Conservation (phyloP, 2,113 vertebrate genomes). For the Sorex fumeus region DNA sequence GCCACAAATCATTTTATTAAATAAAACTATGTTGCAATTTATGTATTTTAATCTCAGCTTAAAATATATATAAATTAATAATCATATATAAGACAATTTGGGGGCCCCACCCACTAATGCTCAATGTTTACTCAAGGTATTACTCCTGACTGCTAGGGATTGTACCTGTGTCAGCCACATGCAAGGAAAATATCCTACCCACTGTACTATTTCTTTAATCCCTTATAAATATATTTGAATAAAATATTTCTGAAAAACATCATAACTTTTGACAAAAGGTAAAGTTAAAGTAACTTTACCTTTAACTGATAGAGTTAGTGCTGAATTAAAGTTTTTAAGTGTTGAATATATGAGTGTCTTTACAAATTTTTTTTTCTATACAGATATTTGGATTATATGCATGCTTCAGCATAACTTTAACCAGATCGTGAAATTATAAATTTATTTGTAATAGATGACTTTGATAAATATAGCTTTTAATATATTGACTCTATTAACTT, state of each 20-base stretch:
- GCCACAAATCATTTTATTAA: slow-evolving; percentile 24
- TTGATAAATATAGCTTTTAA: no score
- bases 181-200: background rate
- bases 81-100: no score
- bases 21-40: background rate
- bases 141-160: no score
- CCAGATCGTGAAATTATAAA: no score
- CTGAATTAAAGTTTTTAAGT: background rate
- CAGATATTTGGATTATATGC: background rate
- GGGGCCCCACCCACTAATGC: no score
- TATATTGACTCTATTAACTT: no score
- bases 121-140: no score
- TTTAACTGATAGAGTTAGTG: background rate
- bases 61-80: background rate
- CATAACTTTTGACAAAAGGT: background rate
- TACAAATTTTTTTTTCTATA: background rate
- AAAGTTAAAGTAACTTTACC: background rate
- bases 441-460: no score
- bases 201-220: background rate
- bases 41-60: background rate
- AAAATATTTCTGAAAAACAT: background rate
- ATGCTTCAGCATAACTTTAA: background rate
- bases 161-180: no score
- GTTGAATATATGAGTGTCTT: background rate
- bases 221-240: background rate